Conservation (phyloP, 2,113 vertebrate species). For the Paramormyrops kingsleyae region DNA sequence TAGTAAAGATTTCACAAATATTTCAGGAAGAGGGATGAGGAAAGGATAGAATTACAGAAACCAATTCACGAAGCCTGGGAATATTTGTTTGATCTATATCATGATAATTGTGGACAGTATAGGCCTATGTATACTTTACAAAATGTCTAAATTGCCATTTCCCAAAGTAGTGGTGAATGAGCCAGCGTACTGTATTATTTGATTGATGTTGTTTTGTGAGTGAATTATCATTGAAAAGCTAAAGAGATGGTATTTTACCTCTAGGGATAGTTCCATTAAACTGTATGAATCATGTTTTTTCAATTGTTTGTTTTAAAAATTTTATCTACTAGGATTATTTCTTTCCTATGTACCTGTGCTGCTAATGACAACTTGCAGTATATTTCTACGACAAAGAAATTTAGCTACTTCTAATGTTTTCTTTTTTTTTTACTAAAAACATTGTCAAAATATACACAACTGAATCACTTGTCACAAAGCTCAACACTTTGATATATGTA, state of each 20-base stretch:
- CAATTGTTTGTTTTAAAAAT: background rate
- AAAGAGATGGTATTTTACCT: background rate
- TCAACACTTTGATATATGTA: background rate
- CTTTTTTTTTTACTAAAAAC: background rate
- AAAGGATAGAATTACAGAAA: constrained; percentile 48
- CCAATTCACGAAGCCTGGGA: constrained; percentile 39
- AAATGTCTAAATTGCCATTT: background rate
- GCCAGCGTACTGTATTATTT: background rate
- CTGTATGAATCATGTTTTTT: background rate
- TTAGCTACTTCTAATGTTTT: background rate
- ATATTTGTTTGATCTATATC: constrained; percentile 18
- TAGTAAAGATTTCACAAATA: constrained; percentile 56
- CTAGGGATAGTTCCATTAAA: background rate
- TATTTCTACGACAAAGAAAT: background rate
- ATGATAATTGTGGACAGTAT: background rate
- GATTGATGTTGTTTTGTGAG: background rate
- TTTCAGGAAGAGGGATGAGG: constrained; percentile 41
- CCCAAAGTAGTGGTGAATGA: background rate
- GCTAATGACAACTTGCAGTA: background rate
- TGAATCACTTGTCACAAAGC: background rate
- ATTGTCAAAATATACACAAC: background rate
- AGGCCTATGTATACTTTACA: background rate
- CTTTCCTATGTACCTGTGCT: background rate
- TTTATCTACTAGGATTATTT: background rate
- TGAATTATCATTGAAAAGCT: background rate